A percentile compares a stretch with the other conserved stretches of the same genome.
Evolutionary conservation across 2,113 vertebrate genomes (phyloP).

Genomic region (Ammospiza caudacuta): DNA sequence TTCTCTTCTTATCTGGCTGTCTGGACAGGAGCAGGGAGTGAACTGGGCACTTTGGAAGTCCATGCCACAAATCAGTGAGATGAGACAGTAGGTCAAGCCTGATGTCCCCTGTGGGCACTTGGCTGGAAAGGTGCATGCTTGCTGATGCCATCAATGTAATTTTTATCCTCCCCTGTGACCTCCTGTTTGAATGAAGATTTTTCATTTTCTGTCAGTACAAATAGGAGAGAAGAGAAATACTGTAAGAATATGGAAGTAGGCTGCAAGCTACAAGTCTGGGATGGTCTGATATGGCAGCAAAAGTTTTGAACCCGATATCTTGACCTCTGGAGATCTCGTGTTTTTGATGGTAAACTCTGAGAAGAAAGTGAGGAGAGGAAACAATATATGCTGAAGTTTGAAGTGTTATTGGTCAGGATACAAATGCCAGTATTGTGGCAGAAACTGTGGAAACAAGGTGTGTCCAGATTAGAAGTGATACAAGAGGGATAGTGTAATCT

Average conservation of each 20-base stretch:
- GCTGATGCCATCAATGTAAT: not conserved
- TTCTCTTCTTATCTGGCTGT: not conserved
- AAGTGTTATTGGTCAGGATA: not conserved
- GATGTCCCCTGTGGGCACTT: not conserved
- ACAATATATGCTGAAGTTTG: not conserved
- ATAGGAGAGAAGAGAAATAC: not conserved
- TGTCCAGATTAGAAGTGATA: not conserved
- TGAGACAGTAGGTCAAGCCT: not conserved
- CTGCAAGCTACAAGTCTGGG: not conserved
- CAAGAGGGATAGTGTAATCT: not conserved
- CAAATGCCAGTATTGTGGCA: not conserved
- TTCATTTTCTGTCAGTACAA: not conserved
- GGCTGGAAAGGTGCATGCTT: not conserved
- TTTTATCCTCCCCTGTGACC: not conserved
- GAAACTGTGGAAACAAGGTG: not conserved
- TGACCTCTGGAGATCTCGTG: not conserved
- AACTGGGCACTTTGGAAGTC: not conserved
- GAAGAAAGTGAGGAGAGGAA: not conserved
- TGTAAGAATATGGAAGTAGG: not conserved
- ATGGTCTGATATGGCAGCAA: not conserved
- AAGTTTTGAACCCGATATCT: fast-evolving
- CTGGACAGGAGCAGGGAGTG: not conserved
- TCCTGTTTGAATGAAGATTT: not conserved
- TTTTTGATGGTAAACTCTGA: not conserved
- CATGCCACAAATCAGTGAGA: not conserved